Percentiles rank a stretch among this genome's conserved stretches.
Evolutionary conservation across 2,797 vertebrate species (phyloP).

Genomic region (Manis javanica): DNA sequence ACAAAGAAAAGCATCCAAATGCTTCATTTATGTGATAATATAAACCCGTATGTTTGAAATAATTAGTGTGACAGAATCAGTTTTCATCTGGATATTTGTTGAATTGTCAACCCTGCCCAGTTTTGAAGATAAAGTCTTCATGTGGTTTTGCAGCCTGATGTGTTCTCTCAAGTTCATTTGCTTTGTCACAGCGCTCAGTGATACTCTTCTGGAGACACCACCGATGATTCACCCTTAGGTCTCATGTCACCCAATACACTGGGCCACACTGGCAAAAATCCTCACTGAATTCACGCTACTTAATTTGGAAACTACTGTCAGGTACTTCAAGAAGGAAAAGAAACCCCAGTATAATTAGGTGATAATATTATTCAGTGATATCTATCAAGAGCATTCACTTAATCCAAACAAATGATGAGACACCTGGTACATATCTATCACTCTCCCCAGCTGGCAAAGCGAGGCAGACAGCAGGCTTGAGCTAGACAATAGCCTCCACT

Average conservation of each 20-base stretch:
- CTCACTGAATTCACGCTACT: neutral
- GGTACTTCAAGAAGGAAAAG: conserved; percentile 54
- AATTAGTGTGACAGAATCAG: conserved; percentile 49
- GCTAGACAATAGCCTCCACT: neutral
- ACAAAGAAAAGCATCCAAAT: neutral
- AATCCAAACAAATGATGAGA: conserved; percentile 72
- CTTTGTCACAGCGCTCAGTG: neutral
- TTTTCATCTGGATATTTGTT: conserved; percentile 61
- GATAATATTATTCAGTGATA: conserved; percentile 74
- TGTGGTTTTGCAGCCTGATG: neutral
- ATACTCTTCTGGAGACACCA: conserved; percentile 54
- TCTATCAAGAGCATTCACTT: conserved; percentile 71
- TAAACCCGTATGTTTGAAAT: conserved; percentile 37
- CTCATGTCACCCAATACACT: neutral
- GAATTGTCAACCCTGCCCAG: conserved; percentile 8
- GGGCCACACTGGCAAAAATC: neutral
- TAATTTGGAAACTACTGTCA: conserved; percentile 69
- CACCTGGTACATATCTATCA: conserved; percentile 52
- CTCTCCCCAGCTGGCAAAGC: conserved; percentile 18
- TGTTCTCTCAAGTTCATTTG: conserved; percentile 3
- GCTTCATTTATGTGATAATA: conserved; percentile 40
- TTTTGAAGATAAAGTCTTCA: conserved; percentile 51
- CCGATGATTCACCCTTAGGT: neutral
- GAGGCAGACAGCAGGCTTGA: neutral
- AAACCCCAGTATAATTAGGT: conserved; percentile 45